Percentiles rank a stretch among this genome's conserved stretches.
These are phyloP conservation scores for Tangara arthus DNA, from an alignment of 2,797 vertebrate genomes.

Conservation along the genomic window DNA sequence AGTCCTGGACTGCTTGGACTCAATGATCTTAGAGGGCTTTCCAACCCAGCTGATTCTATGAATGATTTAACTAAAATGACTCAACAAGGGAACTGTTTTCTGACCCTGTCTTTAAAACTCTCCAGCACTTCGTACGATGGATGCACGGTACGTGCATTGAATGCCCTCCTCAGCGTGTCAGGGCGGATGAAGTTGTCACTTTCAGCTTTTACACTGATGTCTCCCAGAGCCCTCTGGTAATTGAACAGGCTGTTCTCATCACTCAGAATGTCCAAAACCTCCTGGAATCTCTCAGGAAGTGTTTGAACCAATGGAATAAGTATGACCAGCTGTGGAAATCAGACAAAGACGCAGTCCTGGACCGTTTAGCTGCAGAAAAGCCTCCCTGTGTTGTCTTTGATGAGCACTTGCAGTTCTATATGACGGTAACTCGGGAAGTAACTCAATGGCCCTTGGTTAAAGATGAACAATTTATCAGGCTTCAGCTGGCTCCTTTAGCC, in stretches of 20 bases:
- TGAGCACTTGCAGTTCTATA: conserved; percentile 86
- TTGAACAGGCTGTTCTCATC: conserved; percentile 77
- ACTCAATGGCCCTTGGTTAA: conserved; percentile 74
- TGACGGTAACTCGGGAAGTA: conserved; percentile 77
- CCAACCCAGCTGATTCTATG: not conserved
- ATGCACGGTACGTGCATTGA: conserved; percentile 89
- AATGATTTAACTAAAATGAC: not conserved
- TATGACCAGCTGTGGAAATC: conserved; percentile 88
- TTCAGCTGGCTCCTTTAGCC: conserved; percentile 83
- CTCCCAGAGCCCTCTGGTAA: conserved; percentile 81
- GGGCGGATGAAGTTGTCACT: conserved; percentile 76
- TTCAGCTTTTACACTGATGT: conserved; percentile 87
- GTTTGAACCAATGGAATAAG: conserved; percentile 84
- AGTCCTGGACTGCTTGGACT: not conserved
- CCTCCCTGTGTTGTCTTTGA: conserved; percentile 85
- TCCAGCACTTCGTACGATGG: conserved; percentile 90
- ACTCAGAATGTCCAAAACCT: conserved; percentile 82
- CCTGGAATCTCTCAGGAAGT: conserved; percentile 76
- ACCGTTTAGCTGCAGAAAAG: conserved; percentile 85
- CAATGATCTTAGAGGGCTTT: not conserved
- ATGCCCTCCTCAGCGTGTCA: conserved; percentile 82
- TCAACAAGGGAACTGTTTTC: not conserved
- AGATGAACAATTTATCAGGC: conserved; percentile 81
- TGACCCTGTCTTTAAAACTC: not conserved
- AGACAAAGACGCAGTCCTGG: conserved; percentile 82